Conservation (phyloP, 2,888 invertebrate species). For the Copidosoma aretas region DNA sequence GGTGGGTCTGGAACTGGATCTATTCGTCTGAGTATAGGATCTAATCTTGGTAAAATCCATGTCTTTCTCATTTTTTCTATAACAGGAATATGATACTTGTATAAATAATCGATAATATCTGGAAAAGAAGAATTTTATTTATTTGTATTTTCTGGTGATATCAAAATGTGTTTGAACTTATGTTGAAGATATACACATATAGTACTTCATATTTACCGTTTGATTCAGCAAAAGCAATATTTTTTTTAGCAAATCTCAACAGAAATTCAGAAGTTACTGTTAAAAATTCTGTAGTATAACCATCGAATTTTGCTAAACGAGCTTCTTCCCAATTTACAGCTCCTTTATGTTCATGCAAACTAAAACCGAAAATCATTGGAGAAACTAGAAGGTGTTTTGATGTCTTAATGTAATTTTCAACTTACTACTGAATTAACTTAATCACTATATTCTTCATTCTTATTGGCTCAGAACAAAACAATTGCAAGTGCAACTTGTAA, state of each 20-base stretch:
- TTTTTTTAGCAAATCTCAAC: not conserved
- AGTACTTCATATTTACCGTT: constrained; percentile 9
- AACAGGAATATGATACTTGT: constrained; percentile 40
- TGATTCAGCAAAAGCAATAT: not conserved
- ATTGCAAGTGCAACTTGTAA: constrained; percentile 52
- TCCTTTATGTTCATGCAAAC: constrained; percentile 41
- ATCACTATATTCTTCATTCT: constrained; percentile 53
- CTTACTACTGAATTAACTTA: constrained; percentile 55
- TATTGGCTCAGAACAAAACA: constrained; percentile 50
- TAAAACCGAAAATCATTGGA: not conserved
- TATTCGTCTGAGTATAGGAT: constrained; percentile 32
- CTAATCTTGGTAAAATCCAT: constrained; percentile 46
- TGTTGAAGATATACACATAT: not conserved
- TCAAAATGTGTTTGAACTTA: not conserved
- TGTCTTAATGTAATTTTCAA: constrained; percentile 11
- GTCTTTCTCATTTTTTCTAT: constrained; percentile 29
- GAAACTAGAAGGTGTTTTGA: not conserved
- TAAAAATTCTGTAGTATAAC: constrained; percentile 49
- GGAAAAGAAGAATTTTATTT: constrained; percentile 31
- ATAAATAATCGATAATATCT: constrained; percentile 48
- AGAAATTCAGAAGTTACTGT: constrained; percentile 40
- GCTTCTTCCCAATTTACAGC: constrained; percentile 46
- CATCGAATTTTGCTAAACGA: constrained; percentile 47
- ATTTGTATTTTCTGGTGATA: not conserved
- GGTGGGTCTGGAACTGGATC: not conserved